These are phyloP conservation scores for Ailurus styani DNA, from an alignment of 2,113 vertebrate species.

Conservation along the genomic window DNA sequence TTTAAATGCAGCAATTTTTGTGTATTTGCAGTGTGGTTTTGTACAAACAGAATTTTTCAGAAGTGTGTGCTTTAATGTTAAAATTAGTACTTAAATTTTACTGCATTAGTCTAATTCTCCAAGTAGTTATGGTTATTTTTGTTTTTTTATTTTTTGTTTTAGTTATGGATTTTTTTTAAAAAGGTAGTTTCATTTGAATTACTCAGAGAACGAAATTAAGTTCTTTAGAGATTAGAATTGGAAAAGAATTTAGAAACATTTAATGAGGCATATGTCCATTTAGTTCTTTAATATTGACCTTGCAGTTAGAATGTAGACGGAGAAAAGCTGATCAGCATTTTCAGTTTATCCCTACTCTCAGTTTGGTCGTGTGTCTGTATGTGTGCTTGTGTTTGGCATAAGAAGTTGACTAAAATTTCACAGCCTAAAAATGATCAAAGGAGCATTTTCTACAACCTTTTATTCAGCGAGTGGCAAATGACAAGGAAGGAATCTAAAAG, in stretches of 20 bases:
- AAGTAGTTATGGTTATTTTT: background rate
- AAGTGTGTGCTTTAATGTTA: background rate
- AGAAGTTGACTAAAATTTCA: background rate
- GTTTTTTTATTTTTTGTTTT: too few relatives aligned
- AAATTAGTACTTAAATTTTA: background rate
- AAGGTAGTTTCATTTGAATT: background rate
- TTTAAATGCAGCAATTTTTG: background rate
- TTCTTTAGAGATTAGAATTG: background rate
- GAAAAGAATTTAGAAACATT: background rate
- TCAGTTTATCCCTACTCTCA: background rate
- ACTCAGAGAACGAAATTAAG: background rate
- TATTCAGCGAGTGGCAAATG: background rate
- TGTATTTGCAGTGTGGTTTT: conserved; percentile 15
- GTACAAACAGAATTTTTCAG: background rate
- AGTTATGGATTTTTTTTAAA: too few relatives aligned
- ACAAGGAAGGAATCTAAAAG: background rate
- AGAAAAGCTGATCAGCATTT: background rate
- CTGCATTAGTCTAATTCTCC: background rate
- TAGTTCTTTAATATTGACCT: background rate
- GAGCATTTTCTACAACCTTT: background rate
- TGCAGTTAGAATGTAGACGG: background rate
- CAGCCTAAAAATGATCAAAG: background rate
- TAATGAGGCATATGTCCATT: background rate
- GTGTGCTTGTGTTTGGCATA: background rate
- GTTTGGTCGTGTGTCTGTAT: background rate